Evolutionary conservation across 2,888 invertebrate genomes (phyloP), one percentile per base, ranked within the genome.

Genomic region (Adelphocoris suturalis): DNA sequence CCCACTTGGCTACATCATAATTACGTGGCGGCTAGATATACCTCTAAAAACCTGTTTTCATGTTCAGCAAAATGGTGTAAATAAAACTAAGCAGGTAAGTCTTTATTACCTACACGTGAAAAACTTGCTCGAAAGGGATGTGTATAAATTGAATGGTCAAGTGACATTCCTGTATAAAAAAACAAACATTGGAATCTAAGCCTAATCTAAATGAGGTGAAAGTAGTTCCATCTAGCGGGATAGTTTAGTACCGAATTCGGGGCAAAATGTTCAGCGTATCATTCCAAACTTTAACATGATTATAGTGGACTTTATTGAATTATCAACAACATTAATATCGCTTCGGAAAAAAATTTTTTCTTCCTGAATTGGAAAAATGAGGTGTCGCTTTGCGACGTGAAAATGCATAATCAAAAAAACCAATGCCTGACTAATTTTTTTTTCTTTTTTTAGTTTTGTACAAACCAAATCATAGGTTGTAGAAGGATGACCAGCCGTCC

Each of bases 401-500:
- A 85, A 28, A 85, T 61, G 61, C 28, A 28, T 55, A 16, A 23
- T 80, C 46, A 48, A 82, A 82, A 47, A 47, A 82, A 52, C 52
- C 47, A 23, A 82, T 52, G 19, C 52, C 82, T 82, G 82, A 82
- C 82, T 82, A 47, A 82, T n/a, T 16, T n/a, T 78, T 46, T 37
- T 37, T n/a, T n/a, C n/a, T n/a, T 37, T 37, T 75, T 82, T 82
- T 52, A 82, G 46, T 16, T 82, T 82, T 82, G 82, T 82, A 84
- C 84, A 89, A 89, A 88, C 28, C 48, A 46, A 57, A 47, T 37
- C 46, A 75, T 75, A 86, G 28, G 48, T 89, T 86, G 37, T n/a
- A 46, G 52, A 52, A 46, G 55, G 82, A 13, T 82, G 52, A 11
- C 68, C 23, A 82, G 82, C 61, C 27, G 37, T 37, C 85, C 13